Base-by-base conservation (phyloP, 2,888 invertebrate species). In the Platycheirus albimanus region DNA sequence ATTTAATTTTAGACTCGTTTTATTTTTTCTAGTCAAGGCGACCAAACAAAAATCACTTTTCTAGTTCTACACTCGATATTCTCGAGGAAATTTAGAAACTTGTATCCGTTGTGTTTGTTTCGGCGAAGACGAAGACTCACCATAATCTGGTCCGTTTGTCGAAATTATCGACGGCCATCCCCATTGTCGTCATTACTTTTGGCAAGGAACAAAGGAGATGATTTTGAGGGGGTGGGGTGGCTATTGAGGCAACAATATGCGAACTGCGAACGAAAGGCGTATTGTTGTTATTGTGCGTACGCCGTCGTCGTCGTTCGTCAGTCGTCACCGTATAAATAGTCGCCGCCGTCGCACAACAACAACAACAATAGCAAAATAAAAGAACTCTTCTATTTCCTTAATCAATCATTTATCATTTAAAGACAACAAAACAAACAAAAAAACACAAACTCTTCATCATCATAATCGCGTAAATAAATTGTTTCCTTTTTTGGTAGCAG, bases 401-500 rank as follows among this genome's bases (percentile, higher is more conserved):
- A 58, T 43, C 5, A 17, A 49, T 67, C 49, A 56, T n/a, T 52
- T n/a, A n/a, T 51, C 13, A 15, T 30, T 66, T 51, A 17, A 28
- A 28, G 41, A 58, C 58, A 41, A 56, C n/a, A 58, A 45, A 45
- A 10, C 2, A 17, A 45, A 45, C 3, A 7, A 33, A 33, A 33
- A 7, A 33, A 33, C 30, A 33, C 3, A 38, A 36, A 36, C 3
- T n/a, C 11, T 41, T 61, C 49, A 24, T 71, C 45, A 43, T 41
- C 54, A 47, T 81, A 30, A 72, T n/a, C n/a, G 63, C 74, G 67
- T 69, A 83, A 83, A 74, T 74, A 78, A 74, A 54, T 83, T 78
- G 72, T 74, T 78, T 83, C 77, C 77, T 83, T 84, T 75, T 84
- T 84, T 84, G 74, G 84, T 84, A 69, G 56, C 71, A 75, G 11